A percentile compares a stretch with the other conserved stretches of the same genome.
Conservation (phyloP, 1,140 invertebrate species). For the Lutraria rhynchaena region DNA sequence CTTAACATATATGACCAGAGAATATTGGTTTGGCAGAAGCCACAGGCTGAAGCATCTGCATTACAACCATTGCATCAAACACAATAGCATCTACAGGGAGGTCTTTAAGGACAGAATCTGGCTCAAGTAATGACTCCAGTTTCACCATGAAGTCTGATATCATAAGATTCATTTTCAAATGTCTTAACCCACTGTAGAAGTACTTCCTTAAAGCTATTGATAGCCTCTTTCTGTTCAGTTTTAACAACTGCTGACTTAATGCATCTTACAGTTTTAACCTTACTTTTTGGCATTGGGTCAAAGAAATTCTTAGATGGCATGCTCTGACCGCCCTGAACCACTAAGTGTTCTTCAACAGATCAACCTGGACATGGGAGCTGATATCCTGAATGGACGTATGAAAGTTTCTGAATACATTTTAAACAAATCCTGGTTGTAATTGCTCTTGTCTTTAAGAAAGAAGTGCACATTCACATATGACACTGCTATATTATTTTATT, state of each 20-base stretch:
- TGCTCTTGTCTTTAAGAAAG: too few relatives aligned
- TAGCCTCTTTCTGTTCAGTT: background rate
- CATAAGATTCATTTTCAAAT: conserved; percentile 17
- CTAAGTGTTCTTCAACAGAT: background rate
- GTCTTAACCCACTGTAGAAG: background rate
- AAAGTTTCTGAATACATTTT: background rate
- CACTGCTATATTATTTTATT: too few relatives aligned
- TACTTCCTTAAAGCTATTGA: background rate
- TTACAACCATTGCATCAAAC: background rate
- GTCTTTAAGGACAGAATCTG: background rate
- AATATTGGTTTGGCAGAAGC: too few relatives aligned
- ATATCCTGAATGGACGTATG: background rate
- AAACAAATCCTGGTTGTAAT: too few relatives aligned
- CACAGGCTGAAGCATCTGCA: too few relatives aligned
- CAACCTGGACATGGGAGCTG: background rate
- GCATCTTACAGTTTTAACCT: conserved; percentile 2
- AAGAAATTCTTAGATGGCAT: background rate
- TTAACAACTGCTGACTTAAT: background rate
- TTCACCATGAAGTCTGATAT: conserved; percentile 4
- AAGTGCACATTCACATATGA: too few relatives aligned
- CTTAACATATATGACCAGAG: background rate
- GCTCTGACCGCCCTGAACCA: too few relatives aligned
- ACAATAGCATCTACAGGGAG: background rate
- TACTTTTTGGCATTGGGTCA: background rate
- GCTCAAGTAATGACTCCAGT: background rate